These are phyloP conservation scores for Sebastes diaconus DNA, from an alignment of 2,797 vertebrate genomes.

Conservation along the genomic window DNA sequence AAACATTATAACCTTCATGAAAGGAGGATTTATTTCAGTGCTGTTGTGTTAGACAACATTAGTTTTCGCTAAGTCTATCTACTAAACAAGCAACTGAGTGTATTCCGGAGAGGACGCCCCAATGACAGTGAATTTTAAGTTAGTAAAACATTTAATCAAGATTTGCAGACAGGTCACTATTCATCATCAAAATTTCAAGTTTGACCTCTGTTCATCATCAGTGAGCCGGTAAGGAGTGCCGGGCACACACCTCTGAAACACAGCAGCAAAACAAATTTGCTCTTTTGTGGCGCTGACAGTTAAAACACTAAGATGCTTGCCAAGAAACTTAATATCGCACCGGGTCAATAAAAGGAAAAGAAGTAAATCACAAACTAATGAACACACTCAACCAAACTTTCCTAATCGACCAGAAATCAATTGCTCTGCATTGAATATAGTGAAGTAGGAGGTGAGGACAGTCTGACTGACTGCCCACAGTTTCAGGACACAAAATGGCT, in stretches of 20 bases:
- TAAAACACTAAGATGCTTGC: constrained; percentile 29
- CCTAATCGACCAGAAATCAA: neutral
- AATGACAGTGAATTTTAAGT: constrained; percentile 26
- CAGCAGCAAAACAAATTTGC: constrained; percentile 45
- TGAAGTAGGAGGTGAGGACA: constrained; percentile 25
- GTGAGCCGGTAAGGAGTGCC: constrained; percentile 1
- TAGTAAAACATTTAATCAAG: constrained; percentile 18
- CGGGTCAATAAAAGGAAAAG: constrained; percentile 43
- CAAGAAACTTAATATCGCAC: constrained; percentile 37
- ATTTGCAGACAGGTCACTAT: constrained; percentile 22
- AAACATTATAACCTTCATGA: neutral
- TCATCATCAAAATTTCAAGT: constrained; percentile 42
- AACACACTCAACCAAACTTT: constrained; percentile 31
- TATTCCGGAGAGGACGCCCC: constrained; percentile 12
- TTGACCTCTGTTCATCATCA: constrained; percentile 49
- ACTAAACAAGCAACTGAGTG: neutral
- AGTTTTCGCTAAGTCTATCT: neutral
- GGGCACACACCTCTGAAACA: constrained; percentile 9
- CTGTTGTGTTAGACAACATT: neutral
- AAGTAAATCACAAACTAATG: constrained; percentile 34
- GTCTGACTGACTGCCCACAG: constrained; percentile 34
- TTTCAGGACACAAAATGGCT: constrained; percentile 45
- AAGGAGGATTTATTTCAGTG: neutral
- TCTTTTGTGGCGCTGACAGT: constrained; percentile 42
- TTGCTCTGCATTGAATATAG: constrained; percentile 4